Percentiles rank a stretch among this genome's conserved stretches.
phyloP scores from a whole-genome alignment of 2,797 vertebrate species.

The Esox lucius region DNA sequence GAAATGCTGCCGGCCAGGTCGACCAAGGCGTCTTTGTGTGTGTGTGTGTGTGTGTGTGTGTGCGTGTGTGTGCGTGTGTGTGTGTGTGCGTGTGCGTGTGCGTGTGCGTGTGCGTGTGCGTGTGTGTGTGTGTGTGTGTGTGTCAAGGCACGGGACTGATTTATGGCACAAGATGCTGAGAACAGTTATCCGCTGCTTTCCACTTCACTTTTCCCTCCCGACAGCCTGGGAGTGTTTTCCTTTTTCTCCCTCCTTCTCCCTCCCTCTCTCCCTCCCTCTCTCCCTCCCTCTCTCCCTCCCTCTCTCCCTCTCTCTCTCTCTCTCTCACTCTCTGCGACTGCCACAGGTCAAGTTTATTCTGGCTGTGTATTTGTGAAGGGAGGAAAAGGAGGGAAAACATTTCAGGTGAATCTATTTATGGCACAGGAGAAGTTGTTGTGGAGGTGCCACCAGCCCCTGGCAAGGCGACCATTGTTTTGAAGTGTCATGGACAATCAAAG shows the following conservation, averaged over 20 bases:
- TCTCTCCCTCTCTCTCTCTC: no score
- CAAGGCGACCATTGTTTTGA: conserved; percentile 55
- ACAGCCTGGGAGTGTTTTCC: conserved; percentile 37
- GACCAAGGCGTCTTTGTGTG: conserved; percentile 60
- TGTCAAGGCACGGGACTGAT: conserved; percentile 56
- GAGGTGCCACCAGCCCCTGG: not conserved
- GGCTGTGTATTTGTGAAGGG: conserved; percentile 28
- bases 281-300: conserved; percentile 7
- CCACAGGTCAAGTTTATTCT: conserved; percentile 29
- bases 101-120: not conserved
- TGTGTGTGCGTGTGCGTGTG: not conserved
- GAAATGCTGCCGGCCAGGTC: conserved; percentile 77
- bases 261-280: no score
- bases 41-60: not conserved
- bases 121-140: conserved; percentile 1
- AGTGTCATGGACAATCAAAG: conserved; percentile 55
- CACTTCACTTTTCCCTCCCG: not conserved
- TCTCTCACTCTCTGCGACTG: conserved; percentile 22
- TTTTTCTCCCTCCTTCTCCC: not conserved
- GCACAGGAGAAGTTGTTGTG: conserved; percentile 34
- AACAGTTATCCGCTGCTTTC: conserved; percentile 52
- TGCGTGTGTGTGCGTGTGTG: not conserved
- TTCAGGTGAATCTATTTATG: conserved; percentile 36
- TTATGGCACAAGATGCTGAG: conserved; percentile 69
- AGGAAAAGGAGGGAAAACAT: conserved; percentile 11